Evolutionary conservation across 2,797 vertebrate species (phyloP).

Genomic region (Liasis olivaceus): DNA sequence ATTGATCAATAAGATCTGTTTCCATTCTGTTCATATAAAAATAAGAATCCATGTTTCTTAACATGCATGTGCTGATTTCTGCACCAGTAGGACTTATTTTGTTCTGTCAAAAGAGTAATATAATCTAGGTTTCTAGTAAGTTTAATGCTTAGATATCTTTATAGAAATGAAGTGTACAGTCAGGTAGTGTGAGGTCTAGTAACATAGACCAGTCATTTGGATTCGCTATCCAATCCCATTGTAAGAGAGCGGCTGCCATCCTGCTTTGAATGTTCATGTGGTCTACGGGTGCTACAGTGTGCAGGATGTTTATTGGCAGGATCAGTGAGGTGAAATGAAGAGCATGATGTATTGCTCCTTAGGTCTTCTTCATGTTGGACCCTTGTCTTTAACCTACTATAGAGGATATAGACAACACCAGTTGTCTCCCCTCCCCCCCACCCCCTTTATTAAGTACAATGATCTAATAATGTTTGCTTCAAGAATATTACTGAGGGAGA

Average conservation of each 20-base stretch:
- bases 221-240: neutral
- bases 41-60: neutral
- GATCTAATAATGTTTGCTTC: neutral
- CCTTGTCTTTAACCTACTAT: neutral
- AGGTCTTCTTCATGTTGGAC: neutral
- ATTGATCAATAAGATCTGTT: neutral
- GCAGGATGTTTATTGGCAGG: neutral
- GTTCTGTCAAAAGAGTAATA: neutral
- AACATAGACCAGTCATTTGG: too few species aligned
- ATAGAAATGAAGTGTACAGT: neutral
- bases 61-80: neutral
- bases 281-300: neutral
- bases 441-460: neutral
- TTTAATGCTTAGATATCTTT: neutral
- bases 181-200: neutral
- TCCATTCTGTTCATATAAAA: neutral
- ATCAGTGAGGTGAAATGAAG: neutral
- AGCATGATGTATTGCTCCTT: neutral
- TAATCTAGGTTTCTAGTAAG: neutral
- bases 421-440: too few species aligned
- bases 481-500: neutral
- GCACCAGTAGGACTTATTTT: neutral
- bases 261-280: neutral
- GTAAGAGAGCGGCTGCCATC: neutral
- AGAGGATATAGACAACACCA: neutral